phyloP scores from a whole-genome alignment of 2,113 vertebrate species.

The Boleophthalmus pectinirostris region DNA sequence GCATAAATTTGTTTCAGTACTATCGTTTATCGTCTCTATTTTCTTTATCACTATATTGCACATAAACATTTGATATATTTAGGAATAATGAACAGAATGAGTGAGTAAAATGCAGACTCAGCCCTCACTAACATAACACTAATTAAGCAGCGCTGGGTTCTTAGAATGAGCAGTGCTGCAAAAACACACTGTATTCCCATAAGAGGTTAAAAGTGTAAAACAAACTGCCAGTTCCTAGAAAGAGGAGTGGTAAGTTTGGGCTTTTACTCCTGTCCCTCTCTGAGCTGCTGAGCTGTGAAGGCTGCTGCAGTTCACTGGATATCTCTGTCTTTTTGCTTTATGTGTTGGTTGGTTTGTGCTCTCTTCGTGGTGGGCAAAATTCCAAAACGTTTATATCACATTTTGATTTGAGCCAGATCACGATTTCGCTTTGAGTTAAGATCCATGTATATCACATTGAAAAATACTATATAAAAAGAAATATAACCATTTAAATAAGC shows the following conservation, averaged over 20 bases:
- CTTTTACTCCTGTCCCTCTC: neutral
- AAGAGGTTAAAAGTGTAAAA: neutral
- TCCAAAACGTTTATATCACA: neutral
- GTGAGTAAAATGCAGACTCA: neutral
- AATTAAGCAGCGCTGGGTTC: neutral
- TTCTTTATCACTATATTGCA: no score
- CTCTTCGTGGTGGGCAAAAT: neutral
- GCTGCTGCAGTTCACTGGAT: conserved; percentile 5
- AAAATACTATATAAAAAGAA: no score
- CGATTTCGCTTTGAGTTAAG: neutral
- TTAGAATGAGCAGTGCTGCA: neutral
- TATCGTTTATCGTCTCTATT: no score
- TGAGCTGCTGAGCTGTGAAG: conserved; percentile 5
- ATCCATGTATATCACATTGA: neutral
- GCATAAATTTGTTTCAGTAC: no score
- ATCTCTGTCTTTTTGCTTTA: conserved; percentile 23
- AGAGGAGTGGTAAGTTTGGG: neutral
- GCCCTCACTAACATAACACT: neutral
- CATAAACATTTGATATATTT: no score
- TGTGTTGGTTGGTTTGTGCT: neutral
- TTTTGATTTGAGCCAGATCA: neutral
- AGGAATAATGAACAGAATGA: no score
- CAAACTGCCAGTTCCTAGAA: neutral
- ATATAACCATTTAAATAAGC: no score
- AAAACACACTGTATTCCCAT: neutral